Percentiles rank a stretch among this genome's conserved stretches.
phyloP scores from a whole-genome alignment of 2,888 invertebrate genomes.

The Cyclophora albipunctata region DNA sequence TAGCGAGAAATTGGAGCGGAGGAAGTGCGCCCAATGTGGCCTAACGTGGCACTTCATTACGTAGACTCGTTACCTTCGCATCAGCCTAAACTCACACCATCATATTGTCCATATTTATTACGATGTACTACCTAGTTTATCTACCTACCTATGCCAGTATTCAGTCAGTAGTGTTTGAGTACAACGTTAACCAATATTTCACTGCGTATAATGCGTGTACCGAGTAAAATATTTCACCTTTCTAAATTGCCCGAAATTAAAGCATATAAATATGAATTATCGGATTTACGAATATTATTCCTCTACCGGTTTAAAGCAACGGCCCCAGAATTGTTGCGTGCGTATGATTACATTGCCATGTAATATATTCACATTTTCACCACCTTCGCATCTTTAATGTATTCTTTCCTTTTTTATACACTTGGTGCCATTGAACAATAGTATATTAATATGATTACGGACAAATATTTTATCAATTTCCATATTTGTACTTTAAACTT shows the following conservation, averaged over 20 bases:
- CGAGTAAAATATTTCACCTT: conserved; percentile 32
- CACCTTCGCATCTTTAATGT: conserved; percentile 66
- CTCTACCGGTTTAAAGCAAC: conserved; percentile 44
- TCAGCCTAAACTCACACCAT: conserved; percentile 32
- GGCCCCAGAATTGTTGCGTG: conserved; percentile 58
- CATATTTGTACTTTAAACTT: no score
- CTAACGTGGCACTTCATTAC: conserved; percentile 63
- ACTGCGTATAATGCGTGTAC: conserved; percentile 11
- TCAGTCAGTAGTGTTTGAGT: no score
- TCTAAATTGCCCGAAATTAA: conserved; percentile 58
- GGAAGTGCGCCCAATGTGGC: conserved; percentile 44
- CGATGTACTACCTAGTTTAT: conserved; percentile 3
- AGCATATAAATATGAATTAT: conserved; percentile 65
- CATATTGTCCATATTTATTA: conserved; percentile 15
- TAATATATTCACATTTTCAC: conserved; percentile 73
- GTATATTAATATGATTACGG: background rate
- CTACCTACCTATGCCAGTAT: background rate
- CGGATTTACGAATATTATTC: conserved; percentile 60
- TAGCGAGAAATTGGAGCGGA: conserved; percentile 55
- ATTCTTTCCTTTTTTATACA: conserved; percentile 52
- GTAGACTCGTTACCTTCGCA: conserved; percentile 49
- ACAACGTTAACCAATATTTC: conserved; percentile 6
- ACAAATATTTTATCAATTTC: no score
- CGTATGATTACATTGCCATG: conserved; percentile 66
- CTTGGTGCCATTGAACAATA: conserved; percentile 19